Percentiles rank a stretch among this genome's conserved stretches.
These are phyloP conservation scores for Bombus balteatus DNA, from an alignment of 1,140 invertebrate genomes.

Conservation along the genomic window DNA sequence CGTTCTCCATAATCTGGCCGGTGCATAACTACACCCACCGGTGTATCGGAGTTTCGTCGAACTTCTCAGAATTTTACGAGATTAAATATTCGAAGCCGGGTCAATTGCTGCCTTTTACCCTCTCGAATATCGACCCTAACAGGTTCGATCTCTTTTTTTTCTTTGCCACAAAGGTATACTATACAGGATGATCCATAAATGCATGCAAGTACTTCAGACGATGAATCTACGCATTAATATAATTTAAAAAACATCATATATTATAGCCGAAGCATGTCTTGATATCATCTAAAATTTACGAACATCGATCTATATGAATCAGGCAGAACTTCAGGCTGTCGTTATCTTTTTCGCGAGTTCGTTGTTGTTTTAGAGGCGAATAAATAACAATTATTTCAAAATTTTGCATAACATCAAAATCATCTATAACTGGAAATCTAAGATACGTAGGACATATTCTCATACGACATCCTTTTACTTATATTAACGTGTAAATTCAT, in stretches of 20 bases:
- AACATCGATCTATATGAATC: too few species aligned
- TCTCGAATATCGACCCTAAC: background rate
- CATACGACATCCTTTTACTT: too few species aligned
- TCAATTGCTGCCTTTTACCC: background rate
- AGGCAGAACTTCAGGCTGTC: too few species aligned
- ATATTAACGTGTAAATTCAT: too few species aligned
- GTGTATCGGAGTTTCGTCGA: background rate
- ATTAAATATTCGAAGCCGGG: background rate
- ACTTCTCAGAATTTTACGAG: background rate
- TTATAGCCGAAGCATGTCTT: background rate
- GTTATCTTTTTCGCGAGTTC: too few species aligned
- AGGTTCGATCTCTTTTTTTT: background rate
- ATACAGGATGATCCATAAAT: background rate
- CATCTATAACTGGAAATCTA: too few species aligned
- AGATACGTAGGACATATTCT: too few species aligned
- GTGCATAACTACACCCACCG: background rate
- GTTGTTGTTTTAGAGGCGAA: too few species aligned
- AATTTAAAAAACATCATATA: background rate
- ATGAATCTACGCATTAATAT: too few species aligned
- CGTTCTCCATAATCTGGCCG: background rate
- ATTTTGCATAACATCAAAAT: too few species aligned
- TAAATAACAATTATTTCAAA: too few species aligned
- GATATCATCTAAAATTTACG: background rate
- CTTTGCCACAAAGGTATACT: background rate
- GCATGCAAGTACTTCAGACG: background rate